These are phyloP conservation scores for Drosophila lacicola DNA, from an alignment of 2,888 invertebrate species.

Conservation along the genomic window DNA sequence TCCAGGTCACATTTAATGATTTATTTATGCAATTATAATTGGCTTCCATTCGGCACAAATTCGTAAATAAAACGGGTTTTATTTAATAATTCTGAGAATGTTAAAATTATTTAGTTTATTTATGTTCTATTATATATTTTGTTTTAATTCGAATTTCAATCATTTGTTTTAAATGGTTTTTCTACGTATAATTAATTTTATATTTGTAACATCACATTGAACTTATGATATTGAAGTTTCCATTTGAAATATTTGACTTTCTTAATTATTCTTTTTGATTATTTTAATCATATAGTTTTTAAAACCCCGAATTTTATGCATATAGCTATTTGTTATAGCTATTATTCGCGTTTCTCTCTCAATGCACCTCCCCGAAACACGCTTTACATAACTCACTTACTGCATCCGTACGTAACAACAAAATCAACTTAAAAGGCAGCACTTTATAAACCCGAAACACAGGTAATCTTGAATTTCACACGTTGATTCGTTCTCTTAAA, in stretches of 20 bases:
- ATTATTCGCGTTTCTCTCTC: conserved; percentile 5
- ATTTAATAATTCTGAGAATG: too few relatives aligned
- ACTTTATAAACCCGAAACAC: conserved; percentile 48
- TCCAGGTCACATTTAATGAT: not conserved
- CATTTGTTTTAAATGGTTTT: too few relatives aligned
- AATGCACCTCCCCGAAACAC: conserved; percentile 30
- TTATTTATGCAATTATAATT: too few relatives aligned
- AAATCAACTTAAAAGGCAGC: conserved; percentile 7
- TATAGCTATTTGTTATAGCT: not conserved
- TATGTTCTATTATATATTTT: too few relatives aligned
- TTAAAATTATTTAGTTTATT: too few relatives aligned
- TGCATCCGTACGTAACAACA: conserved; percentile 30
- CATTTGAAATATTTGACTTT: too few relatives aligned
- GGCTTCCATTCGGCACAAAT: too few relatives aligned
- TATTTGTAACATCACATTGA: too few relatives aligned
- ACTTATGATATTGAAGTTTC: too few relatives aligned
- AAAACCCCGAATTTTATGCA: not conserved
- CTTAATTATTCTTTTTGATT: not conserved
- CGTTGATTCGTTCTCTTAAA: conserved; percentile 21
- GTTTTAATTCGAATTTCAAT: too few relatives aligned
- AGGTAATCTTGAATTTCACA: conserved; percentile 9
- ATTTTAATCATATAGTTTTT: not conserved
- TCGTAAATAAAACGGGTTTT: too few relatives aligned
- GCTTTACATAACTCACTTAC: conserved; percentile 75
- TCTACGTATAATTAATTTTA: too few relatives aligned